A percentile compares a stretch with the other conserved stretches of the same genome.
phyloP scores from a whole-genome alignment of 2,113 vertebrate genomes.

The Genyomyrus donnyi region DNA sequence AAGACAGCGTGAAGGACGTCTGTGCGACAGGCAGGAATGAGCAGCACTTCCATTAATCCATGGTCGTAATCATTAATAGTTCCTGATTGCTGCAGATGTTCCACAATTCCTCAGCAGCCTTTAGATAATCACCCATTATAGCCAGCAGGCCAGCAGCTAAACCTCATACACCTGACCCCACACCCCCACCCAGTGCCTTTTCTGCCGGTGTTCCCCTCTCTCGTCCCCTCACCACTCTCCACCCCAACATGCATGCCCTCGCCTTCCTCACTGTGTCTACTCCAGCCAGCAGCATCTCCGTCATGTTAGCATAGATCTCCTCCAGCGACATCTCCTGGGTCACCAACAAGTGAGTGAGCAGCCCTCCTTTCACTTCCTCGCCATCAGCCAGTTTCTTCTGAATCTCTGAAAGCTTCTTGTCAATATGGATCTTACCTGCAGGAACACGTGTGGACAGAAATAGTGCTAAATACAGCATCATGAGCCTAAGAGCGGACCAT shows the following conservation, averaged over 20 bases:
- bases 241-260: background rate
- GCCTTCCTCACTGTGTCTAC: slow-evolving; percentile 73
- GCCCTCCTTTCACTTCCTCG: slow-evolving; percentile 63
- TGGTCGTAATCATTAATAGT: background rate
- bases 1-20: slow-evolving; percentile 85
- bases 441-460: slow-evolving; percentile 26
- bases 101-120: background rate
- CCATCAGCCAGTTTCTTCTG: slow-evolving; percentile 51
- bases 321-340: slow-evolving; percentile 76
- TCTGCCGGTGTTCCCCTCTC: background rate
- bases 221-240: background rate
- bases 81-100: background rate
- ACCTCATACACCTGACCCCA: background rate
- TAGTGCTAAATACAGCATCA: background rate
- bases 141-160: background rate
- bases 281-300: slow-evolving; percentile 88
- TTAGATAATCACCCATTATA: background rate
- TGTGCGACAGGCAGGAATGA: slow-evolving; percentile 31
- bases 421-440: slow-evolving; percentile 77
- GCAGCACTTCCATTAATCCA: background rate
- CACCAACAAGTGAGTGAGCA: slow-evolving; percentile 76
- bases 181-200: background rate
- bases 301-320: slow-evolving; percentile 86
- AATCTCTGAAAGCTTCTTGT: slow-evolving; percentile 69
- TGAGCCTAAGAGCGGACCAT: background rate